These are phyloP conservation scores for Tautogolabrus adspersus DNA, from an alignment of 2,113 vertebrate genomes.

Conservation along the genomic window DNA sequence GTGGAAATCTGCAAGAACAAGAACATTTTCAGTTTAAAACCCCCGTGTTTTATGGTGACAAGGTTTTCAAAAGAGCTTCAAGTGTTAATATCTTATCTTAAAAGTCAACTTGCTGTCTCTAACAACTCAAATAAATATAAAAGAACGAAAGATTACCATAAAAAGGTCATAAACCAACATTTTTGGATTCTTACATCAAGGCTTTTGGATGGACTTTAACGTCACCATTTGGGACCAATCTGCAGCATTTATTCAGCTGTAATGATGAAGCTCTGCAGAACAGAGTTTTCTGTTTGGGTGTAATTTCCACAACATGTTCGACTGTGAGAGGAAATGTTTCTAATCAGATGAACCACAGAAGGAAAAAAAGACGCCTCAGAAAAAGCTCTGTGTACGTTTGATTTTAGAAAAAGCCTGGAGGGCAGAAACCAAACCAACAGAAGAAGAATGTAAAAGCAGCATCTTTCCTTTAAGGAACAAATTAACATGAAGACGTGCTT, in stretches of 20 bases:
- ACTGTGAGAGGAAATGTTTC: not conserved
- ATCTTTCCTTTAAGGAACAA: too few species aligned
- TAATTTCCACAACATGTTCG: not conserved
- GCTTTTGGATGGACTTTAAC: not conserved
- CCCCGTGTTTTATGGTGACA: too few species aligned
- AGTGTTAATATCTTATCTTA: too few species aligned
- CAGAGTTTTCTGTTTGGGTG: too few species aligned
- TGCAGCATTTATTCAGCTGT: not conserved
- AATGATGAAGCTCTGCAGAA: not conserved
- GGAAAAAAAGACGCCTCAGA: not conserved
- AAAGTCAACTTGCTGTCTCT: too few species aligned
- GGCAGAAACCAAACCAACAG: not conserved
- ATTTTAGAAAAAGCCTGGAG: too few species aligned
- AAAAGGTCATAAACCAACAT: too few species aligned
- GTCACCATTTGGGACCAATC: not conserved
- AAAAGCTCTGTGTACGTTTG: not conserved
- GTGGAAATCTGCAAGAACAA: constrained; percentile 11
- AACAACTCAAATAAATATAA: too few species aligned
- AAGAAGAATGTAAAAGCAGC: not conserved
- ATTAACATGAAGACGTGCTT: too few species aligned
- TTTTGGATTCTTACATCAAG: too few species aligned
- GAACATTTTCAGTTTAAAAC: not conserved
- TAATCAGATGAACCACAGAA: not conserved
- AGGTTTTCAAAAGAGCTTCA: too few species aligned
- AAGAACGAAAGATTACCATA: too few species aligned